Base-by-base conservation (phyloP, 2,888 invertebrate species). In the Busseola fusca region DNA sequence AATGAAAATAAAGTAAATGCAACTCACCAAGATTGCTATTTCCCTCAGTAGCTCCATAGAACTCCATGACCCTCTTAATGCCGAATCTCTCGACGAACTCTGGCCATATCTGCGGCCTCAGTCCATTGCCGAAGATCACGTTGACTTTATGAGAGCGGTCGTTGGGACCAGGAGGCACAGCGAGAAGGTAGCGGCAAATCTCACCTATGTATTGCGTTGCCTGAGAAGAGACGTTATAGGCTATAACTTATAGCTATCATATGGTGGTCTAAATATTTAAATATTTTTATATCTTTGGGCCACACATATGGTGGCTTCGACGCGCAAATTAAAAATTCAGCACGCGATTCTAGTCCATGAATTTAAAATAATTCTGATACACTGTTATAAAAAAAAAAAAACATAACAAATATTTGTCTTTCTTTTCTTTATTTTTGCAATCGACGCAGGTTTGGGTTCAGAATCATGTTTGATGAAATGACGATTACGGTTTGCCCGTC, bases 31-130 rank as follows among this genome's bases (percentile, higher is more conserved):
- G 97, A 95, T 98, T 99, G 45, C 99, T 98, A 90, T 99, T 99
- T 76, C 99, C 99, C 92, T 99, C 99, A 0, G 99, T 99, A 1
- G 99, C 98, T 1, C 99, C 99, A 91, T 99, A 99, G 88, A 99
- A 97, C 93, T 99, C 99, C 64, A 97, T 97, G 57, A 99, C 97
- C 52, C 97, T 95, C 65, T 97, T 95, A 4, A 98, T 96, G 42
- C 96, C 96, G 88, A 97, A 97, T 37, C 97, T 96, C 12, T 97
- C 95, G 2, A 98, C 97, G 90, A 99, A 99, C 86, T 97, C 96
- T 68, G 97, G 94, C 99, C 99, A 99, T 81, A 99, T 98, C 92
- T 98, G 98, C 0, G 98, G 97, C 75, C 98, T 96, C 69, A 99
- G 95, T 0, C 99, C 99, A 89, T 99, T 99, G 45, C 99, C 99